Conservation (phyloP, 2,888 invertebrate genomes). For the Unio pictorum region DNA sequence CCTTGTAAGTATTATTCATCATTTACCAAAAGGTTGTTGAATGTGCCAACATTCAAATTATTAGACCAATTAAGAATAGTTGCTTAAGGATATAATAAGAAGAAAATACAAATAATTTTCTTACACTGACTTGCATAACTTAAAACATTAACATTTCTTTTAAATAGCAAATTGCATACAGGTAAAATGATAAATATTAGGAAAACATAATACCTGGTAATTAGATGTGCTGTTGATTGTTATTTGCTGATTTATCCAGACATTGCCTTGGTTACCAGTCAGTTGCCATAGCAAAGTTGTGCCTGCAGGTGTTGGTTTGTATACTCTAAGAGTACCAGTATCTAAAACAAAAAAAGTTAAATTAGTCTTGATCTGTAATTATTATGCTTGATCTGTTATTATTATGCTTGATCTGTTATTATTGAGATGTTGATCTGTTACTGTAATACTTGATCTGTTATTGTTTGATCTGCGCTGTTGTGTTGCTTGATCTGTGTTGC, state of each 20-base stretch:
- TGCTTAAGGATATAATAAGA: no score
- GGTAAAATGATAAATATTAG: not conserved
- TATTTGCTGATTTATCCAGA: slow-evolving; percentile 55
- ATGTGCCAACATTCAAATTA: no score
- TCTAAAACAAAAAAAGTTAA: slow-evolving; percentile 24
- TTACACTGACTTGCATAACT: not conserved
- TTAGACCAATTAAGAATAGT: no score
- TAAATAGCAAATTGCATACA: not conserved
- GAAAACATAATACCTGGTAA: slow-evolving; percentile 39
- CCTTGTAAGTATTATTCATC: no score
- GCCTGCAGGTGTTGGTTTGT: slow-evolving; percentile 35
- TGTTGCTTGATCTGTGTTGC: no score
- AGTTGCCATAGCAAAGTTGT: slow-evolving; percentile 46
- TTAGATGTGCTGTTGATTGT: slow-evolving; percentile 38
- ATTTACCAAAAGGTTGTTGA: no score
- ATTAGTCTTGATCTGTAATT: no score
- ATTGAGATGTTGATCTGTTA: no score
- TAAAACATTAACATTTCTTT: not conserved
- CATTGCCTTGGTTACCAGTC: slow-evolving; percentile 57
- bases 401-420: no score
- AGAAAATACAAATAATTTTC: not conserved
- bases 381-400: no score
- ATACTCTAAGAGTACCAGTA: slow-evolving; percentile 56
- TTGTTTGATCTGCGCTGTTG: no score
- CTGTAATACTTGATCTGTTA: no score